Conservation (phyloP, 2,888 invertebrate species). For the Gandaritis pyraliata region DNA sequence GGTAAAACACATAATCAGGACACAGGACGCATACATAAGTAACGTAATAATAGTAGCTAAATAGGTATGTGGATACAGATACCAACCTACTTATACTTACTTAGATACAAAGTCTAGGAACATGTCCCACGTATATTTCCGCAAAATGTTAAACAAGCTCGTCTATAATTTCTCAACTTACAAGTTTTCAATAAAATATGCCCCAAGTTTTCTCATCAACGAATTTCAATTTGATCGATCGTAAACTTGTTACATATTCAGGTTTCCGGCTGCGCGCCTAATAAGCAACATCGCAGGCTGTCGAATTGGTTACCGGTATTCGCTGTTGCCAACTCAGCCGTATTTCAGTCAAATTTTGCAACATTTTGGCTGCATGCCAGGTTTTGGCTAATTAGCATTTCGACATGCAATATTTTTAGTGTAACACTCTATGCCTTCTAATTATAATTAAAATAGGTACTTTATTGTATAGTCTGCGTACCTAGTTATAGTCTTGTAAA, state of each 20-base stretch:
- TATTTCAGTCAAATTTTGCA: slow-evolving; percentile 18
- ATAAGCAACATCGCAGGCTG: slow-evolving; percentile 30
- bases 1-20: no score
- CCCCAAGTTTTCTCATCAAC: slow-evolving; percentile 28
- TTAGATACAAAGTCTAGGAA: no score
- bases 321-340: slow-evolving; percentile 21
- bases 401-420: not conserved
- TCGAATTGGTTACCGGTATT: slow-evolving; percentile 19
- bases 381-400: slow-evolving; percentile 15
- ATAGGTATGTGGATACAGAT: no score
- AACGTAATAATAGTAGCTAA: no score
- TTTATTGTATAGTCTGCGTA: no score
- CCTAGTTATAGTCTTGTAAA: no score
- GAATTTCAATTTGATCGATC: slow-evolving; percentile 30
- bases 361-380: slow-evolving; percentile 10
- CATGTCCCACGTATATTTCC: not conserved
- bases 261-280: slow-evolving; percentile 31
- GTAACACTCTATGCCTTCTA: not conserved
- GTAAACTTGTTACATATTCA: slow-evolving; percentile 32
- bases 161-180: not conserved
- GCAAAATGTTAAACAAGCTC: slow-evolving; percentile 3
- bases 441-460: not conserved
- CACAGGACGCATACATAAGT: no score
- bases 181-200: slow-evolving; percentile 15
- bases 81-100: no score